A percentile compares a stretch with the other conserved stretches of the same genome.
phyloP scores from a whole-genome alignment of 2,888 invertebrate genomes.

The Mallateleia sp. region DNA sequence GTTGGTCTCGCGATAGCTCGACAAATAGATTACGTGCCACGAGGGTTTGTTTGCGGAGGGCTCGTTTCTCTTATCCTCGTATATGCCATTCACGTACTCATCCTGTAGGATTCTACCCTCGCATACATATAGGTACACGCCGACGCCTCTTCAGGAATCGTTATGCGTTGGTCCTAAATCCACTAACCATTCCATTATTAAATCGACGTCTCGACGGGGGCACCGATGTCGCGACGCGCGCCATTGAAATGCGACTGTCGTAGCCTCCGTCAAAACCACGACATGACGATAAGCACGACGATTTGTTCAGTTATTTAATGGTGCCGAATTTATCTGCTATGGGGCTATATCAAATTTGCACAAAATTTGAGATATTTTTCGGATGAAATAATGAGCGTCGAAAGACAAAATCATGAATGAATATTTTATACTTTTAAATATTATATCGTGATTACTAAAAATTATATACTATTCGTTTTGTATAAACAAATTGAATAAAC shows the following conservation, averaged over 20 bases:
- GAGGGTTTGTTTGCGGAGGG: conserved; percentile 84
- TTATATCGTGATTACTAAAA: no score
- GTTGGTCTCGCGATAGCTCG: conserved; percentile 86
- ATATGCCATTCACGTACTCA: conserved; percentile 89
- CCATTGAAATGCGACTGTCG: conserved; percentile 76
- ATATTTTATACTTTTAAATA: no score
- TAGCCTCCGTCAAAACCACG: conserved; percentile 70
- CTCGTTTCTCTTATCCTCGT: conserved; percentile 81
- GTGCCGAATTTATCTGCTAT: conserved; percentile 42
- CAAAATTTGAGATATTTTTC: conserved; percentile 1
- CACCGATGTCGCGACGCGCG: conserved; percentile 68
- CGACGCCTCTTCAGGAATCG: conserved; percentile 86
- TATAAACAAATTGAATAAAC: no score
- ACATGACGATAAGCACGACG: conserved; percentile 64
- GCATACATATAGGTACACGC: conserved; percentile 63
- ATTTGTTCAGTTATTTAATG: conserved; percentile 69
- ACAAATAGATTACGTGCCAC: conserved; percentile 90
- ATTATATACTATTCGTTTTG: no score
- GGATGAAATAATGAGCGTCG: not conserved
- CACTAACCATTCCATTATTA: conserved; percentile 89
- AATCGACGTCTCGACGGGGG: conserved; percentile 85
- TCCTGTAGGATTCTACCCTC: conserved; percentile 88
- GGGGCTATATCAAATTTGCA: conserved; percentile 5
- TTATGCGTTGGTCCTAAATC: conserved; percentile 88
- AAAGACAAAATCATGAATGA: not conserved